phyloP scores from a whole-genome alignment of 2,797 vertebrate genomes.

The Melanotaenia trifasciata region DNA sequence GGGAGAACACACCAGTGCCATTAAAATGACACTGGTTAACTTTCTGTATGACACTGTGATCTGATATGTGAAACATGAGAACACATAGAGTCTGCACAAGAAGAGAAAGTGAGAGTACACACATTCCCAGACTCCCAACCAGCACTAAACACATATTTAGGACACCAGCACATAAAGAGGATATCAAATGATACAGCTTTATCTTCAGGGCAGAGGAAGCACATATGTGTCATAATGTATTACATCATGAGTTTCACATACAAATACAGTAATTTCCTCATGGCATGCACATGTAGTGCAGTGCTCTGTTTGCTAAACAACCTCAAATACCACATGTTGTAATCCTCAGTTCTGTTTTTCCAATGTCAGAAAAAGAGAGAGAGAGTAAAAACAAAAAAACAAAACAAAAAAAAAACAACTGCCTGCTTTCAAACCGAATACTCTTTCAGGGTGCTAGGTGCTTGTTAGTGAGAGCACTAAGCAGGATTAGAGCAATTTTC shows the following conservation, averaged over 20 bases:
- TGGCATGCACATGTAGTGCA: neutral
- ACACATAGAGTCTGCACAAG: neutral
- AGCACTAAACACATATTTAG: constrained; percentile 15
- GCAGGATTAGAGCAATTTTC: constrained; percentile 69
- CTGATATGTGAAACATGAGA: constrained; percentile 64
- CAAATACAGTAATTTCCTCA: constrained; percentile 13
- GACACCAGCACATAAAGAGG: constrained; percentile 15
- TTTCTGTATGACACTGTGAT: constrained; percentile 30
- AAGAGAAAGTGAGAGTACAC: constrained; percentile 23
- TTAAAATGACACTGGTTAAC: constrained; percentile 41
- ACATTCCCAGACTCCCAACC: constrained; percentile 11
- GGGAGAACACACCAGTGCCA: constrained; percentile 46
- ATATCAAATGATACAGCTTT: constrained; percentile 31
- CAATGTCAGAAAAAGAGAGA: constrained; percentile 45
- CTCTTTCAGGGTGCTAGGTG: constrained; percentile 62
- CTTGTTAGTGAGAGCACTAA: constrained; percentile 66
- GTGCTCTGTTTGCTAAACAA: constrained; percentile 48
- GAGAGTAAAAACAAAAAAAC: neutral
- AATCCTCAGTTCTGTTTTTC: constrained; percentile 62
- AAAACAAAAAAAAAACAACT: neutral
- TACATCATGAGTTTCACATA: constrained; percentile 41
- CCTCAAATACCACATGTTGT: constrained; percentile 50
- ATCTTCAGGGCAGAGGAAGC: constrained; percentile 47
- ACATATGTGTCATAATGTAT: constrained; percentile 52
- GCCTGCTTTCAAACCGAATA: constrained; percentile 50